These are phyloP conservation scores for Oreotragus oreotragus DNA, from an alignment of 2,113 vertebrate genomes.

Conservation along the genomic window DNA sequence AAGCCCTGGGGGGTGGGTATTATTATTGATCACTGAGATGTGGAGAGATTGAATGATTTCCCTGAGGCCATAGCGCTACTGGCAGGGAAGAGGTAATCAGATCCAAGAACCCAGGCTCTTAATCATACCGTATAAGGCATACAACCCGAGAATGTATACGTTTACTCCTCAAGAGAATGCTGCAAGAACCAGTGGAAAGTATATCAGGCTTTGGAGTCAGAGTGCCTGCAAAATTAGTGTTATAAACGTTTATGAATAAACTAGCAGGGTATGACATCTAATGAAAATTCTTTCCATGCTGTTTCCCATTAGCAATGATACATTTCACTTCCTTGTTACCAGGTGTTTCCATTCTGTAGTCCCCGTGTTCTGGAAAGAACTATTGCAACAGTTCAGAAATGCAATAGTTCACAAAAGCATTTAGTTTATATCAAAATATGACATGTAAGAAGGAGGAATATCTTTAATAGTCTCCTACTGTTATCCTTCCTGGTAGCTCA, in stretches of 20 bases:
- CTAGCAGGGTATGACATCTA: slow-evolving; percentile 24
- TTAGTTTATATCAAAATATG: background rate
- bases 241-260: slow-evolving; percentile 10
- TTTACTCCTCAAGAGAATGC: background rate
- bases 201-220: background rate
- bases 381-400: background rate
- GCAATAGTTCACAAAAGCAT: background rate
- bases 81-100: background rate
- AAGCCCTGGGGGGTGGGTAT: background rate
- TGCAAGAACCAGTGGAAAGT: background rate
- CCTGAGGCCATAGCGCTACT: background rate
- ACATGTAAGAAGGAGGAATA: background rate
- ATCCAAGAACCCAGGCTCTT: background rate
- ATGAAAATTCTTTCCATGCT: background rate
- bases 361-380: background rate
- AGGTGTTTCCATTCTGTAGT: background rate
- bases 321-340: background rate
- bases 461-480: background rate
- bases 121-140: background rate
- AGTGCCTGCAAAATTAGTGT: background rate
- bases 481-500: background rate
- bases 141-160: background rate
- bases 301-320: background rate
- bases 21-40: background rate
- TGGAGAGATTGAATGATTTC: background rate